Percentiles rank a stretch among this genome's conserved stretches.
phyloP scores from a whole-genome alignment of 1,140 invertebrate species.

The Sycophila sp. region DNA sequence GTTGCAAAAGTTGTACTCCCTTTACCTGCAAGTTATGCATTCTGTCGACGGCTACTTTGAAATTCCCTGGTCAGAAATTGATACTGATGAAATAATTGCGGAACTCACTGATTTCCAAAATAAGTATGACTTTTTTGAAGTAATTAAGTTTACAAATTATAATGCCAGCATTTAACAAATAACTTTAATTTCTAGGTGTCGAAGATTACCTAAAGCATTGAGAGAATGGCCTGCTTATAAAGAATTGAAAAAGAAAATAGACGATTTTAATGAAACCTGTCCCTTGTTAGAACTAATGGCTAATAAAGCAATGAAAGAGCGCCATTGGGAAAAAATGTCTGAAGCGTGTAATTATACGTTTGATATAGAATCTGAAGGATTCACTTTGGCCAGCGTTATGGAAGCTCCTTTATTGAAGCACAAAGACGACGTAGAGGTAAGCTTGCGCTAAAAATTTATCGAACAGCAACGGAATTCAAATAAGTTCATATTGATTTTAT shows the following conservation, averaged over 20 bases:
- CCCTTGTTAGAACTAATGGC: conserved; percentile 89
- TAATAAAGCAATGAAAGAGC: conserved; percentile 88
- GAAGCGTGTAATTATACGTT: conserved; percentile 78
- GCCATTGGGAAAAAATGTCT: conserved; percentile 86
- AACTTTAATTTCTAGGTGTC: conserved; percentile 68
- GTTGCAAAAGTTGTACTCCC: conserved; percentile 81
- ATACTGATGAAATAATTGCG: conserved; percentile 82
- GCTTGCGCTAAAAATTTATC: neutral
- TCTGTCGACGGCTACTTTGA: conserved; percentile 87
- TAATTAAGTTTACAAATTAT: no score
- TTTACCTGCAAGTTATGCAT: conserved; percentile 84
- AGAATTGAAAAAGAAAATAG: conserved; percentile 88
- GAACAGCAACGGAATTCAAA: neutral
- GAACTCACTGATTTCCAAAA: conserved; percentile 86
- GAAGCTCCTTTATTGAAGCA: conserved; percentile 83
- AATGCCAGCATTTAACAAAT: neutral
- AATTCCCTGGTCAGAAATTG: conserved; percentile 83
- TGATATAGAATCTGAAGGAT: conserved; percentile 81
- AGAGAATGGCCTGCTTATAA: conserved; percentile 90
- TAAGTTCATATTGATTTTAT: no score
- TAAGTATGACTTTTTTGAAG: conserved; percentile 65
- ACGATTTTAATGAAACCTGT: conserved; percentile 90
- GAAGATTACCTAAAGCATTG: conserved; percentile 83
- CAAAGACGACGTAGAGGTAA: conserved; percentile 88
- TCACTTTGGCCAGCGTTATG: conserved; percentile 83